A percentile compares a stretch with the other conserved stretches of the same genome.
These are phyloP conservation scores for Syndactyla subalaris DNA, from an alignment of 2,797 vertebrate species.

Conservation along the genomic window DNA sequence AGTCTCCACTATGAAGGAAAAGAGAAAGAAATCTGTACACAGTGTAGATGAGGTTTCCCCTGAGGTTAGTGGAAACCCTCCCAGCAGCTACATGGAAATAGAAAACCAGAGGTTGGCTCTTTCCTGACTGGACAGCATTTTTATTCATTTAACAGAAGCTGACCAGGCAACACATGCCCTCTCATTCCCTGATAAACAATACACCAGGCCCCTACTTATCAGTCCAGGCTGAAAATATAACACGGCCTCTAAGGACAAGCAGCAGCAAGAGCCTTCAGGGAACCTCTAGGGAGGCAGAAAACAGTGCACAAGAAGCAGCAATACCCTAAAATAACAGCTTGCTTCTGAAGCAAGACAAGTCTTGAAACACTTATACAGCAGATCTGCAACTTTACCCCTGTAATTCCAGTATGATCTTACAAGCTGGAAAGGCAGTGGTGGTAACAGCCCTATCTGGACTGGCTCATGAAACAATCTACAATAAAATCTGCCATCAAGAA, in stretches of 20 bases:
- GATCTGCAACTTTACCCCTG: background rate
- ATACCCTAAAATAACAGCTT: slow-evolving; percentile 49
- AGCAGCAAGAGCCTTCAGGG: slow-evolving; percentile 14
- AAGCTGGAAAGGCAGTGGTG: background rate
- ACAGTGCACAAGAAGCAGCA: slow-evolving; percentile 16
- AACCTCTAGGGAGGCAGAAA: slow-evolving; percentile 18
- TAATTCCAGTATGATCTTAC: background rate
- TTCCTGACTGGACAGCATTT: background rate
- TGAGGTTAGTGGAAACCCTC: background rate
- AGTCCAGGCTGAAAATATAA: background rate
- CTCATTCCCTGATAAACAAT: background rate
- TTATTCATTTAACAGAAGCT: slow-evolving; percentile 5
- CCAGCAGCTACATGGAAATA: background rate
- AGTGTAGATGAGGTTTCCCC: background rate
- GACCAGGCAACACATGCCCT: background rate
- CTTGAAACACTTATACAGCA: background rate
- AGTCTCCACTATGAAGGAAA: background rate
- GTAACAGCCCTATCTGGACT: background rate
- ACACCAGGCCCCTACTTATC: slow-evolving; percentile 34
- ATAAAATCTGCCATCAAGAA: slow-evolving; percentile 2
- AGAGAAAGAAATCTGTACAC: background rate
- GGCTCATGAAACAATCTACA: slow-evolving; percentile 9
- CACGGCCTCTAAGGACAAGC: background rate
- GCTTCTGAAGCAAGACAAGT: slow-evolving; percentile 18
- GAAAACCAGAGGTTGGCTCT: background rate